Conservation (phyloP, 2,113 vertebrate species). For the Bostrychus sinensis region DNA sequence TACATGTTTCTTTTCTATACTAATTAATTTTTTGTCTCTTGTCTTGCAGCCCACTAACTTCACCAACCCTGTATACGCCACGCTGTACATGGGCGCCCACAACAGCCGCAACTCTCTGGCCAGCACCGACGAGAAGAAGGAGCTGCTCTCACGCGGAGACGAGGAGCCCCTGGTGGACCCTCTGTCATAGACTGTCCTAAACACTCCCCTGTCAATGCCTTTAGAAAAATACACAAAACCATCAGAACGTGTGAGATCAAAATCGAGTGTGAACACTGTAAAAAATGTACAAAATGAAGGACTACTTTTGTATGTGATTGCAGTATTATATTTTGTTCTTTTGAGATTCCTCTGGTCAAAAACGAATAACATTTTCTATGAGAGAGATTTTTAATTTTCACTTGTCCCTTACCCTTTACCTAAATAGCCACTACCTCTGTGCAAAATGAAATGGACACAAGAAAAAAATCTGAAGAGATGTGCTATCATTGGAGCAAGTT, state of each 20-base stretch:
- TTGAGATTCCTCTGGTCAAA: slow-evolving; percentile 78
- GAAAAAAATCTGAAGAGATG: slow-evolving; percentile 55
- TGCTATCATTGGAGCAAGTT: slow-evolving; percentile 74
- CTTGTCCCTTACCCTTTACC: slow-evolving; percentile 74
- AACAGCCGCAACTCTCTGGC: slow-evolving; percentile 95
- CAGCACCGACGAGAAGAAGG: slow-evolving; percentile 97
- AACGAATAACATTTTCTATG: slow-evolving; percentile 79
- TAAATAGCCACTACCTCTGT: slow-evolving; percentile 86
- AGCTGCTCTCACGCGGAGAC: slow-evolving; percentile 89
- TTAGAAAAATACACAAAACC: slow-evolving; percentile 68
- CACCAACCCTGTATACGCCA: slow-evolving; percentile 96
- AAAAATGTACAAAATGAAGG: slow-evolving; percentile 99
- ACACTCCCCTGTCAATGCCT: slow-evolving; percentile 64
- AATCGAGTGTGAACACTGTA: slow-evolving; percentile 86
- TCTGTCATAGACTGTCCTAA: slow-evolving; percentile 81
- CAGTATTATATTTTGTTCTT: slow-evolving; percentile 94
- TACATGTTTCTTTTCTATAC: too few relatives aligned
- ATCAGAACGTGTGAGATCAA: slow-evolving; percentile 59
- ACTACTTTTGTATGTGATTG: slow-evolving; percentile 99
- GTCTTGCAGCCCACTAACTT: slow-evolving; percentile 91
- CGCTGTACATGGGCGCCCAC: slow-evolving; percentile 95
- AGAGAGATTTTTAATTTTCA: slow-evolving; percentile 80
- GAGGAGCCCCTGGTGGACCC: slow-evolving; percentile 91
- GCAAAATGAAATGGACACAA: slow-evolving; percentile 77
- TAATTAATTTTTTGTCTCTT: slow-evolving; percentile 14